Conservation (phyloP, 2,797 vertebrate species). For the Oreortyx pictus region DNA sequence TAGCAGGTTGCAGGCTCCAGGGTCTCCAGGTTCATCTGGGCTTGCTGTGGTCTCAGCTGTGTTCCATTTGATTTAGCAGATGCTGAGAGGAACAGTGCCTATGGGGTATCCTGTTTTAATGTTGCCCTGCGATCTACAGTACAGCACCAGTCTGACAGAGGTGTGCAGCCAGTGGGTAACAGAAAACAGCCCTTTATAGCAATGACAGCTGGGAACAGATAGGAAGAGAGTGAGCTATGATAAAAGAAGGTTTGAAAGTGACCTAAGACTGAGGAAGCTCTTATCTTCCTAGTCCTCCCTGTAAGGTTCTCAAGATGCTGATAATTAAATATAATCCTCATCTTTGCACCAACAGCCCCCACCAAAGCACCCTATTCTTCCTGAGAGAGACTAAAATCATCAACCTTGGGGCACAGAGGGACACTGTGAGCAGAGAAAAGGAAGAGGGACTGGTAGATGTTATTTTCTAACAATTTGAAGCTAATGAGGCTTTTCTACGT, state of each 20-base stretch:
- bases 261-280: not conserved
- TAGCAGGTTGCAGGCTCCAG: not conserved
- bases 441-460: not conserved
- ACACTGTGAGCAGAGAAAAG: not conserved
- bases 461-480: not conserved
- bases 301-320: not conserved
- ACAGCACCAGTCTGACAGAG: not conserved
- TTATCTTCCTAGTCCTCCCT: not conserved
- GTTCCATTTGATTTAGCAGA: not conserved
- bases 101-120: not conserved
- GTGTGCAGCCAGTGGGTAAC: not conserved
- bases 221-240: not conserved
- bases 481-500: not conserved
- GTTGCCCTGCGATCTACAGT: not conserved
- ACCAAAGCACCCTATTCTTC: rapidly evolving
- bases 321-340: not conserved
- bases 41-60: not conserved
- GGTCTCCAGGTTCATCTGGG: not conserved
- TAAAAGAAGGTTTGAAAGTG: not conserved
- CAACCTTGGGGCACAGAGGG: not conserved
- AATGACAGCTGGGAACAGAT: not conserved
- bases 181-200: not conserved
- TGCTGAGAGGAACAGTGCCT: not conserved
- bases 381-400: not conserved
- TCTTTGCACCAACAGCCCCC: not conserved